phyloP scores from a whole-genome alignment of 2,888 invertebrate species.

The Mythimna pallens region DNA sequence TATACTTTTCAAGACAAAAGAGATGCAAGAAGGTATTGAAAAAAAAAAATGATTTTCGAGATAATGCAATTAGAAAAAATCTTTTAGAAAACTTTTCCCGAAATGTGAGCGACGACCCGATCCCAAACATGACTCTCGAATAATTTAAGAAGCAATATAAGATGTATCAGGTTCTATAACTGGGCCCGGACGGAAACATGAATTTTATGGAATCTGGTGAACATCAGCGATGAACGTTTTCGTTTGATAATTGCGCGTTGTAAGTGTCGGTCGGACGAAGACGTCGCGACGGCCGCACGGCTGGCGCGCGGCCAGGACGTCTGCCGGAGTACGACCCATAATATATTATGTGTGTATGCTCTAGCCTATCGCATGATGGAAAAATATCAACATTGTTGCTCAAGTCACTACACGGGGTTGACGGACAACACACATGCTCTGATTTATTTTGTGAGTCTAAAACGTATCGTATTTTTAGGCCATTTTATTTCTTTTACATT shows the following conservation, averaged over 20 bases:
- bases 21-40: too few relatives aligned
- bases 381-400: constrained; percentile 61
- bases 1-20: too few relatives aligned
- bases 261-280: constrained; percentile 59
- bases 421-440: constrained; percentile 42
- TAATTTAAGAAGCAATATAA: constrained; percentile 34
- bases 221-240: constrained; percentile 53
- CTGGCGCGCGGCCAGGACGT: constrained; percentile 61
- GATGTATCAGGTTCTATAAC: constrained; percentile 34
- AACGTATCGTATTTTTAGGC: constrained; percentile 13
- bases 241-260: constrained; percentile 66
- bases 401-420: constrained; percentile 50
- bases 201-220: constrained; percentile 60
- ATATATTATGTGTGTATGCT: constrained; percentile 41
- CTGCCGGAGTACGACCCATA: constrained; percentile 49
- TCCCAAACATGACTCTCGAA: not conserved
- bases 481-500: constrained; percentile 6
- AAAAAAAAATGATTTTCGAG: too few relatives aligned
- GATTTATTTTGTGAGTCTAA: constrained; percentile 12
- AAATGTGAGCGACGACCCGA: not conserved
- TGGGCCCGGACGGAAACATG: constrained; percentile 56
- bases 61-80: too few relatives aligned
- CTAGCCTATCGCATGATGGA: constrained; percentile 52
- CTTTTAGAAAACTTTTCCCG: not conserved
- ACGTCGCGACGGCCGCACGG: constrained; percentile 47